Evolutionary conservation across 2,888 invertebrate genomes (phyloP).

Genomic region (Drosophila buzzatii): DNA sequence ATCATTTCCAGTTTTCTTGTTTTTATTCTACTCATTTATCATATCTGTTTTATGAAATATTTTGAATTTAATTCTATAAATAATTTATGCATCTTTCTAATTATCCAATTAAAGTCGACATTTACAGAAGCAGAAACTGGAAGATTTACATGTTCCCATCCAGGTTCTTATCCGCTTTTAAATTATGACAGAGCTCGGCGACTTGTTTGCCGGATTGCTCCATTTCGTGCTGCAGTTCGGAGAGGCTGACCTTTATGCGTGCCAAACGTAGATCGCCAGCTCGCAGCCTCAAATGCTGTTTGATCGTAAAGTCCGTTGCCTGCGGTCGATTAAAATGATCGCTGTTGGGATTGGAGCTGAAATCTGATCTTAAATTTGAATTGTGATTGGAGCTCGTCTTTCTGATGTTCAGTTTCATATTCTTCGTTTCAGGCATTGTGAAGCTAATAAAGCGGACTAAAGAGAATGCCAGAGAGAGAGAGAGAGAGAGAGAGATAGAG

Average conservation of each 20-base stretch:
- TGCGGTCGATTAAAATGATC: slow-evolving; percentile 2
- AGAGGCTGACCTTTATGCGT: slow-evolving; percentile 48
- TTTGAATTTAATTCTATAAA: background rate
- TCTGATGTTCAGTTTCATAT: slow-evolving; percentile 10
- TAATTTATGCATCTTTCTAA: background rate
- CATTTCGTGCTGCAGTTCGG: slow-evolving; percentile 56
- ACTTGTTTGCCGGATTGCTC: slow-evolving; percentile 44
- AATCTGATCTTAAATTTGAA: background rate
- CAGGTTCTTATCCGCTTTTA: slow-evolving; percentile 20
- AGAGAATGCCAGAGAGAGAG: background rate
- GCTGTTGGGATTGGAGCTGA: background rate
- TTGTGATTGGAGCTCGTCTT: background rate
- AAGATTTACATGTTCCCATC: background rate
- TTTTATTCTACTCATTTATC: background rate
- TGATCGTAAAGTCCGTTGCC: slow-evolving; percentile 44
- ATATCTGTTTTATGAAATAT: background rate
- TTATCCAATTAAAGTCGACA: background rate
- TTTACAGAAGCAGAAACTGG: background rate
- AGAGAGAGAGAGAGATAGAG: background rate
- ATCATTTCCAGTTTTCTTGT: no score
- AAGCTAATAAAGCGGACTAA: background rate
- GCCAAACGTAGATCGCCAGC: slow-evolving; percentile 61
- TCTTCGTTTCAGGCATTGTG: slow-evolving; percentile 54
- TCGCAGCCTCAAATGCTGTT: slow-evolving; percentile 52
- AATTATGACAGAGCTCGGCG: slow-evolving; percentile 31